Conservation (phyloP, 2,888 invertebrate species). For the Hypomecis punctinalis region DNA sequence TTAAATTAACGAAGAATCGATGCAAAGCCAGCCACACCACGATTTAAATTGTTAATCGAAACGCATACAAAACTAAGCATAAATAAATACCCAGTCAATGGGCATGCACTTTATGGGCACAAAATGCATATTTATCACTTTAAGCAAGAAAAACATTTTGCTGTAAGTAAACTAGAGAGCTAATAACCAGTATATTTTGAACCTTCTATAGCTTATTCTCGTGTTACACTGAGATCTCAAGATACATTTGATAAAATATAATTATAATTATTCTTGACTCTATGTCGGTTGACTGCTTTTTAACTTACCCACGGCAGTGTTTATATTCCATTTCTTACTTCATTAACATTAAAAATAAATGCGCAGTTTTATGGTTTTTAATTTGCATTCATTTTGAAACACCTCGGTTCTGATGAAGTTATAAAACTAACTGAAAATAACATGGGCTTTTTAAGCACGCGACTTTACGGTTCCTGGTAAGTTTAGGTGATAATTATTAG, state of each 20-base stretch:
- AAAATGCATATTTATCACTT: conserved; percentile 36
- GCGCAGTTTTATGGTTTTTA: conserved; percentile 45
- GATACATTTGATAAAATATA: background rate
- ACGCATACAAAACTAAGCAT: conserved; percentile 33
- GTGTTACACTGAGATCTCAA: background rate
- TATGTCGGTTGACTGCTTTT: background rate
- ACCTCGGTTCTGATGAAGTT: conserved; percentile 45
- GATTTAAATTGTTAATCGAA: conserved; percentile 44
- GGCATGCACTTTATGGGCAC: conserved; percentile 32
- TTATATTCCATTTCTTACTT: conserved; percentile 44
- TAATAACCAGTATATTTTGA: background rate
- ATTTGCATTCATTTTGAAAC: conserved; percentile 49
- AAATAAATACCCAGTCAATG: conserved; percentile 39
- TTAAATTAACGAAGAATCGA: conserved; percentile 32
- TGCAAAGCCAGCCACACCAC: conserved; percentile 34
- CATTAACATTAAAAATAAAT: conserved; percentile 46
- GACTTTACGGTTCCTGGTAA: conserved; percentile 33
- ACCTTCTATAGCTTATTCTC: background rate
- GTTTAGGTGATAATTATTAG: conserved; percentile 25
- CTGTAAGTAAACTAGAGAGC: background rate
- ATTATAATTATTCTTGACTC: background rate
- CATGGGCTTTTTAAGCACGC: conserved; percentile 37
- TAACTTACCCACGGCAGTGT: conserved; percentile 13
- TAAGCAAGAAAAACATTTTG: conserved; percentile 25
- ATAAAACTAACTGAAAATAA: conserved; percentile 37